These are phyloP conservation scores for Melolontha melolontha DNA, from an alignment of 2,888 invertebrate genomes.

Conservation along the genomic window DNA sequence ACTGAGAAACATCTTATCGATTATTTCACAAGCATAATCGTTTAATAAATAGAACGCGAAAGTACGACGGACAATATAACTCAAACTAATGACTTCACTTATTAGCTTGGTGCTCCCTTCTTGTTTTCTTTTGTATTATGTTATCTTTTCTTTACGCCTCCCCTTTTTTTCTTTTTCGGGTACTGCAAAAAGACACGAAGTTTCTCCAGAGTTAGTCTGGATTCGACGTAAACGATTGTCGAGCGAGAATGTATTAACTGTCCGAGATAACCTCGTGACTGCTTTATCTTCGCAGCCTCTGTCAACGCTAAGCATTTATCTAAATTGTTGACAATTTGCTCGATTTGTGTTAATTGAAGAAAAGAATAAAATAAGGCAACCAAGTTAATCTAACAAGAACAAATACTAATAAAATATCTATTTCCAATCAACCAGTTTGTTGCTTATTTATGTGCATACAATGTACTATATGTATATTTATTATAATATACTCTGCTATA, in stretches of 20 bases:
- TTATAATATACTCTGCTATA: no score
- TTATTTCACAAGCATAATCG: neutral
- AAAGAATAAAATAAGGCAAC: no score
- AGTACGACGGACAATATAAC: conserved; percentile 27
- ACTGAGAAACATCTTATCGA: no score
- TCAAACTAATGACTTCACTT: conserved; percentile 38
- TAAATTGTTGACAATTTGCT: conserved; percentile 25
- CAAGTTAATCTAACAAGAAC: no score
- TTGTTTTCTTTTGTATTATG: conserved; percentile 4
- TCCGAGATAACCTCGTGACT: conserved; percentile 10
- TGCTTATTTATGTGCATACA: no score
- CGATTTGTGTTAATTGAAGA: conserved; percentile 18
- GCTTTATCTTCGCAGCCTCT: neutral
- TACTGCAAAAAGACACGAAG: conserved; percentile 1
- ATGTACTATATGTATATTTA: no score
- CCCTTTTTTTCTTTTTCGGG: conserved; percentile 2
- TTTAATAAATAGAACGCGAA: conserved; percentile 20
- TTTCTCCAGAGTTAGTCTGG: conserved; percentile 5
- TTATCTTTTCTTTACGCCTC: conserved; percentile 4
- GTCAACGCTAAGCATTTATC: neutral
- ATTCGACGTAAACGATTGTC: conserved; percentile 22
- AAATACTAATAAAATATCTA: no score
- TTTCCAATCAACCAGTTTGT: no score
- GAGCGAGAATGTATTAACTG: conserved; percentile 31
- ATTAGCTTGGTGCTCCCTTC: conserved; percentile 13